Evolutionary conservation across 2,797 vertebrate species (phyloP), one percentile per base, ranked within the genome.

Genomic region (Squalus acanthias): DNA sequence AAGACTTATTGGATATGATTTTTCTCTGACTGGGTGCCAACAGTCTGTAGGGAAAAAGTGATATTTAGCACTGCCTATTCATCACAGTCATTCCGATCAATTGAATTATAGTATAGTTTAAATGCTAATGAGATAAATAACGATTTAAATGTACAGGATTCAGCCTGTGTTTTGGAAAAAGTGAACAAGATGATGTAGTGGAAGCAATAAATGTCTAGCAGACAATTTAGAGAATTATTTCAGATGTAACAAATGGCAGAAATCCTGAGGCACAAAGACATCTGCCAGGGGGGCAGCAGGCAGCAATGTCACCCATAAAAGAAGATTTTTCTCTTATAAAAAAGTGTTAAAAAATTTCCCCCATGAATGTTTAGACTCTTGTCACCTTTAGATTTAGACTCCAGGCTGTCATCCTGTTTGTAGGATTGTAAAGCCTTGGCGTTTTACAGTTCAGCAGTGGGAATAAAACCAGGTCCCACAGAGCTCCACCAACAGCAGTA

Each of bases 91-190:
- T 93, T 67, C 91, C 8, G 7, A 67, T 93, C 91, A 93, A 67
- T 93, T 67, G 63, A 93, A 67, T 93, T 67, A 93, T 67, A 67
- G 63, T 67, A 39, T 93, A 17, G 63, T 67, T 93, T 93, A 93
- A 89, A 67, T 46, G 63, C 7, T 93, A 22, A 92, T 92, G 91
- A 93, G 91, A 20, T 65, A 92, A 92, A n/a, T 20, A 92, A 20
- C 7, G 60, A 93, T 46, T 85, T 50, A 50, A 85, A 46, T 46
- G 79, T 46, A n/a, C 17, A 46, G 79, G 15, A 85, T 93, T 92
- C 91, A 67, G 91, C 22, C 5, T 67, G 65, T 67, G 39, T 3
- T 82, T 82, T 82, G 39, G 39, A 82, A 82, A 82, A 82, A 82
- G 33, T 39, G n/a, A 79, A 79, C 76, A 46, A 46, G 13, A 82